Evolutionary conservation across 2,797 vertebrate species (phyloP).

Genomic region (Scarus forsteni): DNA sequence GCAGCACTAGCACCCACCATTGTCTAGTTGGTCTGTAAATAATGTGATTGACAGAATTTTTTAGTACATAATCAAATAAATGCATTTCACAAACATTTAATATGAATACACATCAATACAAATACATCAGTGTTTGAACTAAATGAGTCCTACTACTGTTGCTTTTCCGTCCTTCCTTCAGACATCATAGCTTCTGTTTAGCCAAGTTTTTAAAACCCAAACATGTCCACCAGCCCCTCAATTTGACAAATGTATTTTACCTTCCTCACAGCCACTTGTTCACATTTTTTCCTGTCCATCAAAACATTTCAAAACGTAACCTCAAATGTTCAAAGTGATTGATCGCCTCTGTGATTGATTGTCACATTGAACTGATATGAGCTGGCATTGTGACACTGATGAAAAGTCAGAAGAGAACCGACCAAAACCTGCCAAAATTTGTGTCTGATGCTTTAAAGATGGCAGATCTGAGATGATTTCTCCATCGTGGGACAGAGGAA

Average conservation of each 20-base stretch:
- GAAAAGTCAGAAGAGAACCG: background rate
- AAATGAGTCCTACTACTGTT: too few relatives aligned
- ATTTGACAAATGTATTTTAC: background rate
- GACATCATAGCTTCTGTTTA: background rate
- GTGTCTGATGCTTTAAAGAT: conserved; percentile 7
- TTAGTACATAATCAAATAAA: too few relatives aligned
- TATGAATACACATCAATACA: too few relatives aligned
- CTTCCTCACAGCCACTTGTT: background rate
- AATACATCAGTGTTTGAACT: too few relatives aligned
- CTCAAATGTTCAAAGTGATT: background rate
- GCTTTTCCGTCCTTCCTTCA: too few relatives aligned
- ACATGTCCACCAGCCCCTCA: background rate
- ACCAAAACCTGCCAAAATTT: background rate
- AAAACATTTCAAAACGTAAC: background rate
- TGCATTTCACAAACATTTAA: too few relatives aligned
- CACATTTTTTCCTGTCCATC: background rate
- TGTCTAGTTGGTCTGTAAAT: too few relatives aligned
- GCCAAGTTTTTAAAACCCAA: background rate
- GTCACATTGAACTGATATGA: background rate
- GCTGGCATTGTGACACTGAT: background rate
- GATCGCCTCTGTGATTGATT: background rate
- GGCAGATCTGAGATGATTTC: conserved; percentile 3
- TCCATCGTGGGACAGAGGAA: conserved; percentile 4
- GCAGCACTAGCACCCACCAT: too few relatives aligned
- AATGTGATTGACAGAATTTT: too few relatives aligned